Base-by-base conservation (phyloP, 2,888 invertebrate species). In the Candidula unifasciata region DNA sequence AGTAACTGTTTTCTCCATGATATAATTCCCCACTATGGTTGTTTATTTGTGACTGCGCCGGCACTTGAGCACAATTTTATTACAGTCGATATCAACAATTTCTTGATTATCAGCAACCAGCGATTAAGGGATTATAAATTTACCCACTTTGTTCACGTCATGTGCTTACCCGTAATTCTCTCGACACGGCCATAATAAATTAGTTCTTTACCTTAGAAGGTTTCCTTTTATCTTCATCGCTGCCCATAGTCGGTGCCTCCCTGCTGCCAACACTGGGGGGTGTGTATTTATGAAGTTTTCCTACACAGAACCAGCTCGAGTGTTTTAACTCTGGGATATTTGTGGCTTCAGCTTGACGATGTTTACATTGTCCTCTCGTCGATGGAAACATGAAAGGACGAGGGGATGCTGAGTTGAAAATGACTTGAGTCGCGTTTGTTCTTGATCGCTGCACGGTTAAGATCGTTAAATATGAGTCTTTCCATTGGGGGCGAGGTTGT, bases 301-400 rank as follows among this genome's bases (percentile, higher is more conserved):
- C 44, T 10, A 13, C 44, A 44, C 44, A 44, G 44, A 44, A 44
- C 44, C 44, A 13, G 13, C 44, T 44, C 8, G 44, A 69, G 69
- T n/a, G 30, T 69, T n/a, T n/a, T 27, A 69, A 69, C 30, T n/a
- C 30, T 30, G 30, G 69, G 69, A 33, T 69, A 18, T 30, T 30
- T 18, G 27, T 69, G 69, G 30, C 69, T 30, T 69, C 33, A 18
- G 0, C 33, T 69, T 69, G 69, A 69, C 30, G 24, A 37, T 73
- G 37, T 73, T 73, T 73, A 73, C 73, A 16, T 37, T 73, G 16
- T 33, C 13, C 35, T 33, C 64, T 78, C n/a, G 76, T 24, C 10
- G 37, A 24, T 0, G 16, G 68, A 30, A 69, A 24, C 76, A 57
- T 76, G 57, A 57, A 54, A 30, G 33, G 3, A 18, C 16, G n/a